These are phyloP conservation scores for Proteles cristata DNA, from an alignment of 2,113 vertebrate species.

Conservation along the genomic window DNA sequence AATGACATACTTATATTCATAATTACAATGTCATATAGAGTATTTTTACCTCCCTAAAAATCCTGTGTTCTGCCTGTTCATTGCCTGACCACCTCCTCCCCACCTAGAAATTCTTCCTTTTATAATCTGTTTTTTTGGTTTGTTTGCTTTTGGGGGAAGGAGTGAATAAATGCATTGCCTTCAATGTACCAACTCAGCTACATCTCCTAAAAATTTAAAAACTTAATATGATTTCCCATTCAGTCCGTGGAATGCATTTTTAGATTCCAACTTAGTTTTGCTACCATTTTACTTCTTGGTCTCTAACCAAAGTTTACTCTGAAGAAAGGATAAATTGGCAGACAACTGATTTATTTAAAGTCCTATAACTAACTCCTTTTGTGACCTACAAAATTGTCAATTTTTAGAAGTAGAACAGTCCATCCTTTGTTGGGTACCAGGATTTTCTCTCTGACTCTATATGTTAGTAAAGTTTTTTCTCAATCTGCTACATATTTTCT, in stretches of 20 bases:
- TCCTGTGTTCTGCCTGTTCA: not conserved
- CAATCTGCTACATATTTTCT: not conserved
- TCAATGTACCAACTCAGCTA: not conserved
- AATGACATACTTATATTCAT: not conserved
- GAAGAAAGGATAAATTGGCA: not conserved
- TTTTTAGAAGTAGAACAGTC: not conserved
- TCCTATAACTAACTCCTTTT: not conserved
- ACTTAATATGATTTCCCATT: not conserved
- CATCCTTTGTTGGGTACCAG: not conserved
- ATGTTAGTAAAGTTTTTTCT: not conserved
- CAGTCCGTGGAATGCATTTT: not conserved
- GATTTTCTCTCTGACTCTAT: not conserved
- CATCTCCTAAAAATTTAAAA: not conserved
- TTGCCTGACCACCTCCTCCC: not conserved
- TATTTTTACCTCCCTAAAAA: not conserved
- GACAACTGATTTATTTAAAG: not conserved
- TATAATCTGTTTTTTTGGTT: not conserved
- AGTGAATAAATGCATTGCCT: not conserved
- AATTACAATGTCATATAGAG: not conserved
- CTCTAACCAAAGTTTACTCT: not conserved
- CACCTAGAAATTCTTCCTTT: not conserved
- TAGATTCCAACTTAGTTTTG: not conserved
- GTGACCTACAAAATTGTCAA: not conserved
- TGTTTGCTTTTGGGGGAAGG: not conserved
- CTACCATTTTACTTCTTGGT: not conserved